phyloP scores from a whole-genome alignment of 2,113 vertebrate species.

The Siniperca chuatsi region DNA sequence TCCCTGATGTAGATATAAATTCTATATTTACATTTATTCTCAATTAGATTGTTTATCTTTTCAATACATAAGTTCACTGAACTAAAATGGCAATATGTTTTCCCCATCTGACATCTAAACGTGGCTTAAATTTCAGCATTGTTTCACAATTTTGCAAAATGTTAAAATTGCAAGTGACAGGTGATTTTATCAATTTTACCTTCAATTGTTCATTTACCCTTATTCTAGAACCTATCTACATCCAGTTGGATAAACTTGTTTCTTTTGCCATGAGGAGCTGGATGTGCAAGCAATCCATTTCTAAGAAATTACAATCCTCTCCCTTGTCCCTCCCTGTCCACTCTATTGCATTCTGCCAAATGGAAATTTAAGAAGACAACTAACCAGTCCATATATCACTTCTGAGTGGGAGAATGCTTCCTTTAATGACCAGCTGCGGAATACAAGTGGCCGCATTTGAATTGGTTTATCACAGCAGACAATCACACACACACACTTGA shows the following conservation, averaged over 20 bases:
- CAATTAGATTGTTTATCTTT: too few relatives aligned
- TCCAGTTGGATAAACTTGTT: not conserved
- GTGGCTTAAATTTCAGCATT: too few relatives aligned
- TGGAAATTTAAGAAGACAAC: slow-evolving; percentile 13
- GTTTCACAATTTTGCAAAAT: too few relatives aligned
- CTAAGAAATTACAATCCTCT: not conserved
- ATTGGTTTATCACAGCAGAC: slow-evolving; percentile 3
- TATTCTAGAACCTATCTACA: not conserved
- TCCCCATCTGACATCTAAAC: too few relatives aligned
- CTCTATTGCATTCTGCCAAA: slow-evolving; percentile 17
- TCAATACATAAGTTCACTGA: too few relatives aligned
- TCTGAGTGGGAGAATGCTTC: slow-evolving; percentile 8
- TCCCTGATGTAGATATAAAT: too few relatives aligned
- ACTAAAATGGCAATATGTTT: too few relatives aligned
- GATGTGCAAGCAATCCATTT: too few relatives aligned
- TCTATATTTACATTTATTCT: too few relatives aligned
- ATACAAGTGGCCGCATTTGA: slow-evolving; percentile 8
- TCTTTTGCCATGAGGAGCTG: not conserved
- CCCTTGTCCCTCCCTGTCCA: not conserved
- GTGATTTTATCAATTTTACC: not conserved
- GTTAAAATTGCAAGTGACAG: too few relatives aligned
- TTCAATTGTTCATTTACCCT: not conserved
- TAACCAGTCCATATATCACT: slow-evolving; percentile 5
- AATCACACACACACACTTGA: not conserved
- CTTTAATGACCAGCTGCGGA: slow-evolving; percentile 6